These are phyloP conservation scores for Thalassaphorura encarpata DNA, from an alignment of 1,140 invertebrate species.

Conservation along the genomic window DNA sequence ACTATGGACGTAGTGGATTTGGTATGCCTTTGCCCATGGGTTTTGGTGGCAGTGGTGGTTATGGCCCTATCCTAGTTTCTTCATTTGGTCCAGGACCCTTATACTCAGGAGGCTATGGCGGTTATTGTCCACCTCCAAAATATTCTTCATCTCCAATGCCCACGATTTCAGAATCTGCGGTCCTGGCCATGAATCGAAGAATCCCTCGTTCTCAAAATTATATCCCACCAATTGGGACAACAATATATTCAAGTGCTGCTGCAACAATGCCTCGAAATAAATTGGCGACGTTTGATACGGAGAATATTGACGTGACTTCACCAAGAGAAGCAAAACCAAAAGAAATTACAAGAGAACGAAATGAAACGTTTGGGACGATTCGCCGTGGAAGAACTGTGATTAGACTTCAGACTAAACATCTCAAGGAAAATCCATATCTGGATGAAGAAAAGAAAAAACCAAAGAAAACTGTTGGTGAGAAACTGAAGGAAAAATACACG, in stretches of 20 bases:
- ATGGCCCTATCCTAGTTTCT: not conserved
- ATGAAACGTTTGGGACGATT: constrained; percentile 45
- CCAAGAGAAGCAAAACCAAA: constrained; percentile 37
- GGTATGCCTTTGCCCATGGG: not conserved
- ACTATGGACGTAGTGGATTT: too few relatives aligned
- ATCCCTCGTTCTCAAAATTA: constrained; percentile 47
- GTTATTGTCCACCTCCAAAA: too few relatives aligned
- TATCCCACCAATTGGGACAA: constrained; percentile 35
- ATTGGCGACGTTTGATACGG: constrained; percentile 52
- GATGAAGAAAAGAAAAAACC: constrained; percentile 14
- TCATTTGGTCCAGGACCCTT: not conserved
- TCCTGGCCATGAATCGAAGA: constrained; percentile 36
- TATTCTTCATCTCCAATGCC: not conserved
- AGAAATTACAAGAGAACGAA: constrained; percentile 7
- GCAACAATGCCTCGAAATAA: too few relatives aligned
- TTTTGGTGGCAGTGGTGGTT: not conserved
- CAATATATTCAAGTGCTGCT: too few relatives aligned
- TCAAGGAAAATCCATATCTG: constrained; percentile 42
- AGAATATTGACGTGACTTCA: constrained; percentile 64
- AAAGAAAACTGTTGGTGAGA: constrained; percentile 31
- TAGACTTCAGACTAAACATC: constrained; percentile 49
- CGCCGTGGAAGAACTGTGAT: constrained; percentile 58
- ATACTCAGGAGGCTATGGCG: not conserved
- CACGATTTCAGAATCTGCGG: constrained; percentile 27
- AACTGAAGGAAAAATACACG: constrained; percentile 32